Evolutionary conservation across 2,888 invertebrate genomes (phyloP).

Genomic region (Melanostoma mellinum): DNA sequence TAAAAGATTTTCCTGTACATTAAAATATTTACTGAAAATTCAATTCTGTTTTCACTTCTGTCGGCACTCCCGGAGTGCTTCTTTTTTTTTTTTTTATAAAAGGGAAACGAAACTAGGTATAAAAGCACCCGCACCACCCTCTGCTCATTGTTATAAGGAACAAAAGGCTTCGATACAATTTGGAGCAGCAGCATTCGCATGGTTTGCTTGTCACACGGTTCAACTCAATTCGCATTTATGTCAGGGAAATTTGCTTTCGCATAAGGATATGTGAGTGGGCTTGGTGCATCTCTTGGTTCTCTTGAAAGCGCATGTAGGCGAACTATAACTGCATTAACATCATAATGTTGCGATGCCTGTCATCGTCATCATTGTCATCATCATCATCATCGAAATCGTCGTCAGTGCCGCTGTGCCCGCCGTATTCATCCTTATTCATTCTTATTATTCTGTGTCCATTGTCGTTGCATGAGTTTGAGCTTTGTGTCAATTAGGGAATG

Average conservation of each 20-base stretch:
- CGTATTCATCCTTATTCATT: slow-evolving; percentile 4
- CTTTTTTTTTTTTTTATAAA: no score
- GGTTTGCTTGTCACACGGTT: slow-evolving; percentile 21
- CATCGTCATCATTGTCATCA: background rate
- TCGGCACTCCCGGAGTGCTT: no score
- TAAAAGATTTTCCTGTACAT: no score
- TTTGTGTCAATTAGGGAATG: slow-evolving; percentile 65
- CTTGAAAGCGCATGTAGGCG: slow-evolving; percentile 44
- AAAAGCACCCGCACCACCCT: no score
- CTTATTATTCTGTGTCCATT: slow-evolving; percentile 36
- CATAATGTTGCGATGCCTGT: slow-evolving; percentile 36
- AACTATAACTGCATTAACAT: slow-evolving; percentile 67
- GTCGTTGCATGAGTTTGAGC: slow-evolving; percentile 44
- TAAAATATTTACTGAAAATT: no score
- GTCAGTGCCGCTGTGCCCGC: background rate
- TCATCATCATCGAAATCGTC: slow-evolving; percentile 12
- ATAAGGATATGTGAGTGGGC: slow-evolving; percentile 26
- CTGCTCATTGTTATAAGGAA: slow-evolving; percentile 28
- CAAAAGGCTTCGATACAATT: slow-evolving; percentile 38
- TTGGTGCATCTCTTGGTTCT: slow-evolving; percentile 11
- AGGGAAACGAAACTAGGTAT: no score
- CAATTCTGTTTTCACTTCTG: no score
- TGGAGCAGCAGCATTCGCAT: slow-evolving; percentile 23
- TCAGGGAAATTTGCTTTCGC: slow-evolving; percentile 20
- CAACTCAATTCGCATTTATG: slow-evolving; percentile 28